Conservation (phyloP, 1,140 invertebrate genomes). For the Penaeus chinensis region DNA sequence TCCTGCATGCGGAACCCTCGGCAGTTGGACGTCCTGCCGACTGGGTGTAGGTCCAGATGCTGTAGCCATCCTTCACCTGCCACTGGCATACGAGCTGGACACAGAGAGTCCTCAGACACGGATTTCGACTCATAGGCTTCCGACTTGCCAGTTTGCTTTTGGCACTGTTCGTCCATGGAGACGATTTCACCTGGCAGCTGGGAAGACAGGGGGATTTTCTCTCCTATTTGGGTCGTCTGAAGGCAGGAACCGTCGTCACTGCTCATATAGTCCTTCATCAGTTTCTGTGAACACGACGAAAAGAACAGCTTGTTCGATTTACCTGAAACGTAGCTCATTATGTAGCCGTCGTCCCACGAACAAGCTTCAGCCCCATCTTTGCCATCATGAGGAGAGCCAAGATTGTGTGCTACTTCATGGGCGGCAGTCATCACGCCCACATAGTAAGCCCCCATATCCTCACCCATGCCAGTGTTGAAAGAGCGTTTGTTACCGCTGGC, state of each 20-base stretch:
- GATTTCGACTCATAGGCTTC: conserved; percentile 45
- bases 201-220: conserved; percentile 1
- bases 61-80: conserved; percentile 12
- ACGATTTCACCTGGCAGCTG: conserved; percentile 36
- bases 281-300: conserved; percentile 42
- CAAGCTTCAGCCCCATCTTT: conserved; percentile 41
- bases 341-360: conserved; percentile 62
- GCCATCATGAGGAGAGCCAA: conserved; percentile 64
- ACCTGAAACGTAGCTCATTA: conserved; percentile 62
- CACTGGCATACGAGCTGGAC: conserved; percentile 56
- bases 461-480: no score
- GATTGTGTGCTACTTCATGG: conserved; percentile 64
- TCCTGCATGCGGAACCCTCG: conserved; percentile 50
- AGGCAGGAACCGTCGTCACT: conserved; percentile 24
- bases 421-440: no score
- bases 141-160: conserved; percentile 23
- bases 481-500: no score
- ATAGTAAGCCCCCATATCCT: no score
- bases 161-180: conserved; percentile 53
- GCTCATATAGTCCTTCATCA: conserved; percentile 52
- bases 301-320: conserved; percentile 52
- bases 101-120: conserved; percentile 24
- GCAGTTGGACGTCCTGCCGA: conserved; percentile 37
- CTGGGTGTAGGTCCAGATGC: not conserved
- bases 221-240: not conserved